Evolutionary conservation across 2,797 vertebrate genomes (phyloP), one percentile per base, ranked within the genome.

Genomic region (Crocidura indochinensis): DNA sequence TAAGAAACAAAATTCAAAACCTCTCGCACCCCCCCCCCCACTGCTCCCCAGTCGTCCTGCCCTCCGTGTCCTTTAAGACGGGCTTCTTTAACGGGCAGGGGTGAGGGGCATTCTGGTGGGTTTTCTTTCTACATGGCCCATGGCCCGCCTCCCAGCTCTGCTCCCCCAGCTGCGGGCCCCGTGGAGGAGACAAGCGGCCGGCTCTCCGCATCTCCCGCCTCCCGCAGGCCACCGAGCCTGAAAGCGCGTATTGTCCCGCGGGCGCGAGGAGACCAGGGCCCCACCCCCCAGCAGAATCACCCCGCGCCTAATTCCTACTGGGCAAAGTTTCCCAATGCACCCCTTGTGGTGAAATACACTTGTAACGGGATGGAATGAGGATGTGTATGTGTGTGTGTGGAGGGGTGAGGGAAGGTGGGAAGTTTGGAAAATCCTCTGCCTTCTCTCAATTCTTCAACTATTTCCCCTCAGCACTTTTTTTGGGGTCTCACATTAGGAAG

Each of bases 171-270:
- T 96, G 97, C 92, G 96, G 96, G 96, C 96, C 96, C 94, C 96
- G 93, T 89, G 86, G 96, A 95, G 93, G 94, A 96, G 38, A 5
- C 38, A 96, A 90, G 97, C 95, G 90, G 90, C 95, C 95, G 96
- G 89, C 75, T 93, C 79, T 96, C 95, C 96, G 80, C 65, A 91
- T 91, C 94, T 91, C 97, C 97, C 87, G 95, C 97, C 91, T 97
- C 94, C 96, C 89, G 96, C 95, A 95, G 96, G 95, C 94, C 88
- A 80, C 92, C 91, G 91, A 84, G 93, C 97, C 97, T 97, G 97
- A 97, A 98, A 98, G 97, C 95, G 84, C 86, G 92, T 96, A 97
- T 97, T 97, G 97, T 94, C 96, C 95, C 64, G 96, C 79, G 95
- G 96, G 94, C 56, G 56, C 93, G 84, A 93, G 81, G 94, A 91